Conservation (phyloP, 2,113 vertebrate species). For the Hydrolagus affinis region DNA sequence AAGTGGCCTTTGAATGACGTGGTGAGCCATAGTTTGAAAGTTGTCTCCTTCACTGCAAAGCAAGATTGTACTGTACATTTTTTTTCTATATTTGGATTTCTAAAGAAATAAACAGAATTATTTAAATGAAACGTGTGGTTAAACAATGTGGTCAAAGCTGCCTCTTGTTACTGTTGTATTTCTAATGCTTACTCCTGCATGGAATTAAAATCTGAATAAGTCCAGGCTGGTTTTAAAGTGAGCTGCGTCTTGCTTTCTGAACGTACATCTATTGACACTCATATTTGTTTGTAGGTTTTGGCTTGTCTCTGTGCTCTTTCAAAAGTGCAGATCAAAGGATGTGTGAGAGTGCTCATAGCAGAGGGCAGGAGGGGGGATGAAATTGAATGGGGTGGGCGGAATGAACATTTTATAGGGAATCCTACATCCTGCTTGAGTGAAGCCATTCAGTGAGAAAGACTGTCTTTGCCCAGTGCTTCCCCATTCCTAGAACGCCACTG, state of each 20-base stretch:
- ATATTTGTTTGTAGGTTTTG: not conserved
- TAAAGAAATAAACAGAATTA: slow-evolving; percentile 10
- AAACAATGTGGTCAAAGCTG: no score
- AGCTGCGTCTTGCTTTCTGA: not conserved
- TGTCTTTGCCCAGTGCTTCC: not conserved
- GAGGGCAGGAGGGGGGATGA: no score
- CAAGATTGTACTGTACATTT: slow-evolving; percentile 6
- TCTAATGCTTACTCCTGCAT: not conserved
- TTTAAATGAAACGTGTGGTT: slow-evolving; percentile 3
- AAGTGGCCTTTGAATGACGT: not conserved
- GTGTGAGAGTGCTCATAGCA: no score
- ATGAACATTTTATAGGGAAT: no score
- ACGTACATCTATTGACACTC: no score
- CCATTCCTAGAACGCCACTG: not conserved
- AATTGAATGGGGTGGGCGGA: no score
- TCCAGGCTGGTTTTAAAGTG: not conserved
- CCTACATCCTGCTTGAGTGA: no score
- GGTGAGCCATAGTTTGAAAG: not conserved
- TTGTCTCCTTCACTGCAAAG: not conserved
- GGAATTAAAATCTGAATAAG: not conserved
- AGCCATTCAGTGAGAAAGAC: not conserved
- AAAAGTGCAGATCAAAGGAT: not conserved
- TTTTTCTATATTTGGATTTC: slow-evolving; percentile 18
- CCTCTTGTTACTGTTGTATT: not conserved
- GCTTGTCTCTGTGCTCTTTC: not conserved